These are phyloP conservation scores for Zeugodacus cucurbitae DNA, from an alignment of 1,140 invertebrate genomes.

Conservation along the genomic window DNA sequence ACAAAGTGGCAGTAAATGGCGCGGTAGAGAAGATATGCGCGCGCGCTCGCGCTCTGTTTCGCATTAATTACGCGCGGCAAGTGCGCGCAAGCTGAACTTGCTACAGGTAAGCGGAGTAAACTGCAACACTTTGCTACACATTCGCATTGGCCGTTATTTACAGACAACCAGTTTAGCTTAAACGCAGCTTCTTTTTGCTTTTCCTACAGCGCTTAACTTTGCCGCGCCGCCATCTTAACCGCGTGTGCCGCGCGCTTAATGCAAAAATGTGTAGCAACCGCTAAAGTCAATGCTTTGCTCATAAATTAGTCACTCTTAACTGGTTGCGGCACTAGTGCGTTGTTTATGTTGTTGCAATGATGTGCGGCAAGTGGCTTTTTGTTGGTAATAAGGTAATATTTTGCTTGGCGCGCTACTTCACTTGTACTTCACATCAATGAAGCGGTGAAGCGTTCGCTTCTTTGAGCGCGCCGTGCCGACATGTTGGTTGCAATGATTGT, in stretches of 20 bases:
- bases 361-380: neutral
- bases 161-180: neutral
- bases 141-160: neutral
- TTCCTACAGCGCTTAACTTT: neutral
- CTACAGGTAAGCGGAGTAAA: neutral
- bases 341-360: neutral
- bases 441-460: neutral
- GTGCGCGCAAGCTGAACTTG: neutral
- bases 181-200: neutral
- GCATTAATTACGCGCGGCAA: neutral
- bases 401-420: neutral
- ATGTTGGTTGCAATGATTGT: neutral
- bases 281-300: neutral
- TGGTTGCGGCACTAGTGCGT: neutral
- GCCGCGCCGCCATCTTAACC: neutral
- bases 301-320: constrained; percentile 30
- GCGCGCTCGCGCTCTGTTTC: neutral
- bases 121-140: neutral
- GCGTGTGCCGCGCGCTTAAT: neutral
- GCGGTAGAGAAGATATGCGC: neutral
- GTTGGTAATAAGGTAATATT: neutral
- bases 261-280: constrained; percentile 14
- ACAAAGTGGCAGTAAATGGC: neutral
- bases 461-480: neutral
- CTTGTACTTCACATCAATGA: constrained; percentile 17